These are phyloP conservation scores for Calypte anna DNA, from an alignment of 2,113 vertebrate species.

Conservation along the genomic window DNA sequence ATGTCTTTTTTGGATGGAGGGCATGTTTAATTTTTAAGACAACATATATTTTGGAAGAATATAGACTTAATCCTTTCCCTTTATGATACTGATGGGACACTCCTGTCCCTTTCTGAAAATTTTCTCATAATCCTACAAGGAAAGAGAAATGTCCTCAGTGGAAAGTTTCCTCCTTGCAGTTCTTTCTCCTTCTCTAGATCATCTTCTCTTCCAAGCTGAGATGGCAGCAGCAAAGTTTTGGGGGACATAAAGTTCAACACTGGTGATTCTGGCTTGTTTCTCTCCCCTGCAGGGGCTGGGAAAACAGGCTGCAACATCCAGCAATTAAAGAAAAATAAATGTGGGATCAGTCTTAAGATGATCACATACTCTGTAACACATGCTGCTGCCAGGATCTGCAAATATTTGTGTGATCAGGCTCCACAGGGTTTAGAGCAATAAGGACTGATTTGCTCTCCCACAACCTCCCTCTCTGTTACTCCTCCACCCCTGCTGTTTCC, in stretches of 20 bases:
- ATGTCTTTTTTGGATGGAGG: not conserved
- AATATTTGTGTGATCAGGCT: constrained; percentile 63
- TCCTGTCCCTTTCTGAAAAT: not conserved
- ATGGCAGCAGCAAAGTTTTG: not conserved
- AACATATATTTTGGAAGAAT: constrained; percentile 2
- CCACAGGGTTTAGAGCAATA: constrained; percentile 31
- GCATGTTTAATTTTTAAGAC: not conserved
- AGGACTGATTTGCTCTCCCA: not conserved
- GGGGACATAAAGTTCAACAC: not conserved
- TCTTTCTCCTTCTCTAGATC: not conserved
- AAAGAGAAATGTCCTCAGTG: not conserved
- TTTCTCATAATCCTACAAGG: not conserved
- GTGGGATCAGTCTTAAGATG: not conserved
- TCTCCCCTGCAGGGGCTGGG: not conserved
- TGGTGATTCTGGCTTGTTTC: not conserved
- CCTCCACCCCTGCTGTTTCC: constrained; percentile 43
- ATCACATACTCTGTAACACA: constrained; percentile 5
- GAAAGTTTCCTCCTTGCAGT: not conserved
- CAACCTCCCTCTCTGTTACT: not conserved
- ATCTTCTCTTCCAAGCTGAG: not conserved
- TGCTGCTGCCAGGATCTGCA: constrained; percentile 35
- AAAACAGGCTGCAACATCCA: constrained; percentile 25
- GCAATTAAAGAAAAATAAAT: constrained; percentile 46
- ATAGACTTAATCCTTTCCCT: not conserved
- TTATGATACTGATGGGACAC: not conserved